Evolutionary conservation across 2,888 invertebrate genomes (phyloP), one percentile per base, ranked within the genome.

Genomic region (Ophioninae sp.): DNA sequence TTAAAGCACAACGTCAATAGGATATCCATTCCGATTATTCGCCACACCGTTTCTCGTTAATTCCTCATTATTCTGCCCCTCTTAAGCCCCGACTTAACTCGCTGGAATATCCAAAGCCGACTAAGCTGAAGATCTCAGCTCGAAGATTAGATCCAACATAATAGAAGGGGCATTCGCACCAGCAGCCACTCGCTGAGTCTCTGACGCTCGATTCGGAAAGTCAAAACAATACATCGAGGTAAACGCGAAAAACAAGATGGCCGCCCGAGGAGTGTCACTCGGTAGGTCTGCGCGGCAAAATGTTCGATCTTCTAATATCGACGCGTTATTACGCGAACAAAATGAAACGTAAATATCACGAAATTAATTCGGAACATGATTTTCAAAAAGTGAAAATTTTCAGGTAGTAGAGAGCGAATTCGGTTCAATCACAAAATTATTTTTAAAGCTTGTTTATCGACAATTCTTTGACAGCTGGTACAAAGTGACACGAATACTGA

Each of bases 21-120:
- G 59, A 76, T 67, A 61, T 41, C 67, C 50, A 74, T 79, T 67
- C 39, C 17, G 30, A 57, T 13, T 30, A 79, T 79, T 50, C 61
- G 30, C 50, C 39, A 30, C 50, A 50, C 17, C 50, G 17, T n/a
- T 13, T 61, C 61, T 61, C 61, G 64, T 75, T 67, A 75, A 79
- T 79, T 75, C 70, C 61, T 76, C 20, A 59, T 72, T 79, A 23
- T 70, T 50, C 59, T 30, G 64, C 70, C 78, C 62, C 68, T 3
- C 23, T 59, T 39, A 64, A 21, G 10, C 17, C 0, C 30, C 20
- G 64, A 65, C 17, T 69, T 21, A 21, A 23, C 75, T 62, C 79
- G 65, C 70, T 44, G 75, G 57, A 56, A 72, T 62, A 20, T 23
- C 41, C n/a, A 50, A 7, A 59, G 61, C 67, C 65, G 64, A 50